phyloP scores from a whole-genome alignment of 2,888 invertebrate genomes.

The Drosophila gaucha region DNA sequence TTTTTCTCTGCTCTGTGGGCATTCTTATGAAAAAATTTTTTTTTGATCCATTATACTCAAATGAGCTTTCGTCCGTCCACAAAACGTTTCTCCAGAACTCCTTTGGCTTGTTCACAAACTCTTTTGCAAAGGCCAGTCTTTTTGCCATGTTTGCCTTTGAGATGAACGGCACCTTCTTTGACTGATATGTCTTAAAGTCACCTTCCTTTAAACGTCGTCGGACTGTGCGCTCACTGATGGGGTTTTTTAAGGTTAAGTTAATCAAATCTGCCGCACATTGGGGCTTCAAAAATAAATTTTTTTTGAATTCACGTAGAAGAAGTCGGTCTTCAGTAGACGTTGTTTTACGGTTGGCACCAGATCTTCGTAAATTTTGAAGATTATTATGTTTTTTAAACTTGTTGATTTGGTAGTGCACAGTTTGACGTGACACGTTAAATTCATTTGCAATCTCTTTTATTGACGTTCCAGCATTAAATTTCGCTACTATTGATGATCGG shows the following conservation, averaged over 20 bases:
- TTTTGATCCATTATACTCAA: constrained; percentile 29
- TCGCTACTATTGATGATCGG: constrained; percentile 8
- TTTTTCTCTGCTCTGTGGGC: constrained; percentile 9
- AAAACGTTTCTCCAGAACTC: constrained; percentile 34
- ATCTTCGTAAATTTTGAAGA: constrained; percentile 14
- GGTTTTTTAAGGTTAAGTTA: too few relatives aligned
- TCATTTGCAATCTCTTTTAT: constrained; percentile 13
- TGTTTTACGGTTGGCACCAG: constrained; percentile 23
- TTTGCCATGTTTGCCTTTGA: too few relatives aligned
- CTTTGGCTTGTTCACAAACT: constrained; percentile 23
- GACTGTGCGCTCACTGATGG: too few relatives aligned
- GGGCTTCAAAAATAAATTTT: too few relatives aligned
- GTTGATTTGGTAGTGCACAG: constrained; percentile 23
- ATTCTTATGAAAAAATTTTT: constrained; percentile 20
- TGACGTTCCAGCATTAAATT: constrained; percentile 10
- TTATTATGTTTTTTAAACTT: constrained; percentile 24
- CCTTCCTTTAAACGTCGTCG: too few relatives aligned
- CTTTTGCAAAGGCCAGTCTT: constrained; percentile 27
- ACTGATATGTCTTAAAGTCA: too few relatives aligned
- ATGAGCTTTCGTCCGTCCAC: constrained; percentile 31
- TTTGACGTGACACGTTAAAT: constrained; percentile 25
- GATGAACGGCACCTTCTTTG: too few relatives aligned
- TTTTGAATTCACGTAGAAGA: too few relatives aligned
- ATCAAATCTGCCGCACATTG: too few relatives aligned
- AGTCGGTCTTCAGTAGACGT: constrained; percentile 15